Evolutionary conservation across 1,140 invertebrate species (phyloP).

Genomic region (Anadara kagoshimensis): DNA sequence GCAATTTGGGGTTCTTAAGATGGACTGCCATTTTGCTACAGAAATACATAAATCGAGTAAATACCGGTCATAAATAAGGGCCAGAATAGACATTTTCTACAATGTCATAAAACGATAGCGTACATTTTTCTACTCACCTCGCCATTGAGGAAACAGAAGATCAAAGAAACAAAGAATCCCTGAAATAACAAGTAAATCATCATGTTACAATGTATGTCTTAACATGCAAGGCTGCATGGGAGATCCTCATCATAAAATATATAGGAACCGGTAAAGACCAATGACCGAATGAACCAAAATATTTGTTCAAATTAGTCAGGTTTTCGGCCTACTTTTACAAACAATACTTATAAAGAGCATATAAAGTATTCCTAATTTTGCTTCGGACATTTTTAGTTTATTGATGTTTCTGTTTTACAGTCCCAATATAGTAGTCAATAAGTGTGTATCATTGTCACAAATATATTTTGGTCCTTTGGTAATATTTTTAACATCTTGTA

Average conservation of each 20-base stretch:
- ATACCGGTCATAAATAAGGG: neutral
- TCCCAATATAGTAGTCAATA: too few relatives aligned
- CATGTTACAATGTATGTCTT: neutral
- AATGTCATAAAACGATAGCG: neutral
- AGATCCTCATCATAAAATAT: too few relatives aligned
- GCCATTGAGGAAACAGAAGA: slow-evolving; percentile 57
- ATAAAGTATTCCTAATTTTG: too few relatives aligned
- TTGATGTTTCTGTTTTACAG: too few relatives aligned
- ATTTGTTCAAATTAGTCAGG: neutral
- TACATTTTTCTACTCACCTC: slow-evolving; percentile 39
- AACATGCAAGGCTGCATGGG: neutral
- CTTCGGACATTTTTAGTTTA: too few relatives aligned
- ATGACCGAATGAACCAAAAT: neutral
- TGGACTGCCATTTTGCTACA: neutral
- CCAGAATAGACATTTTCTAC: neutral
- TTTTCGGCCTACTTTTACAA: neutral
- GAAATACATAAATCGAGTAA: neutral
- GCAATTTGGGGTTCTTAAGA: neutral
- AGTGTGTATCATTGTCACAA: too few relatives aligned
- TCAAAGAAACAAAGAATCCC: slow-evolving; percentile 49
- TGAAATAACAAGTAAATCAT: slow-evolving; percentile 12
- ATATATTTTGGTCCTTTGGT: too few relatives aligned
- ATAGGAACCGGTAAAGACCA: neutral
- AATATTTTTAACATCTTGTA: too few relatives aligned
- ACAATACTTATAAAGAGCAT: neutral